Evolutionary conservation across 2,113 vertebrate species (phyloP), one percentile per base, ranked within the genome.

Genomic region (Desmodus rotundus): DNA sequence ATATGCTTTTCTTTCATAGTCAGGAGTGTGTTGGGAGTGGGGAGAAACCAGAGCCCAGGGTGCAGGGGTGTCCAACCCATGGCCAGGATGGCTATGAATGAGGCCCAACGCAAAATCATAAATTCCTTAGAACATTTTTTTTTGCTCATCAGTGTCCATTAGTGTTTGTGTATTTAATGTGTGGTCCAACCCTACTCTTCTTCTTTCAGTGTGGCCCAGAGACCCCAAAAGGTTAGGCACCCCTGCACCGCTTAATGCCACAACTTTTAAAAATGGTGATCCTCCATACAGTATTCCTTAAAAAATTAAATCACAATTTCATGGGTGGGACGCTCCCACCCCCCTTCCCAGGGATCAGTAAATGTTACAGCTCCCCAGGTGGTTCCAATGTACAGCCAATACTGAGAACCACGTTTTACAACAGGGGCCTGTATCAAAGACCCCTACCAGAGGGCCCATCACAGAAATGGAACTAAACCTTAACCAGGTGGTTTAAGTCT

Each of bases 291-390:
- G 41, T 77, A 63, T 26, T 45, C 63, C 24, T 65, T 54, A 47
- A 78, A 36, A 95, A 81, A 56, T 33, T 65, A 87, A 77, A 43
- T 36, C 58, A 87, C n/a, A 86, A 45, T 73, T 93, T 82, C 38
- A 63, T 28, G 4, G 11, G 43, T 88, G 24, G 26, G 17, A 38
- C 7, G 12, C 31, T 12, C 4, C 11, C 3, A 31, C 33, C 33
- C 33, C 2, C 15, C 10, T 9, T 45, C 22, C 47, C 2, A 41
- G 8, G 19, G 50, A 22, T 31, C 33, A 58, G 26, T 56, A 82
- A 41, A 50, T 31, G 16, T 43, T 61, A 68, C 3, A 83, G 7
- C 17, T 41, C 31, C 47, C 41, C 68, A 33, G 74, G 28, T 43
- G 70, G 58, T 68, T 36, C 56, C 72, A 76, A 47, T 28, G 17